A percentile compares a stretch with the other conserved stretches of the same genome.
phyloP scores from a whole-genome alignment of 2,113 vertebrate species.

The Argyrosomus japonicus region DNA sequence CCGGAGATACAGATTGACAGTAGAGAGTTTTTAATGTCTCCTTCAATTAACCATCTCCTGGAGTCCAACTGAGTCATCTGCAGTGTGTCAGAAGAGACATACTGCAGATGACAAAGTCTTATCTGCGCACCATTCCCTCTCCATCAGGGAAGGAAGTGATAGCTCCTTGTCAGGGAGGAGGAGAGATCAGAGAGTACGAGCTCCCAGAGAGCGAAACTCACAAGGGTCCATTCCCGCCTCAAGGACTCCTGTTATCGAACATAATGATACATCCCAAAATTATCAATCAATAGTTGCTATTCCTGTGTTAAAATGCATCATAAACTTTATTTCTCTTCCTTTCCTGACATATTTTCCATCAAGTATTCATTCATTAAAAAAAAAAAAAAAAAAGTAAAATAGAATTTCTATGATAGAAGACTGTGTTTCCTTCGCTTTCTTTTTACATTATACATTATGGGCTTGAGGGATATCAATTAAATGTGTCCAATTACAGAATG shows the following conservation, averaged over 20 bases:
- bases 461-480: slow-evolving; percentile 83
- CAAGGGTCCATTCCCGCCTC: slow-evolving; percentile 73
- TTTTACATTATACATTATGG: slow-evolving; percentile 73
- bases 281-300: slow-evolving; percentile 70
- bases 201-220: slow-evolving; percentile 70
- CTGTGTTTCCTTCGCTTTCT: slow-evolving; percentile 49
- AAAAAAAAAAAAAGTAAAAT: slow-evolving; percentile 41
- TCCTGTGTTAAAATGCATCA: slow-evolving; percentile 46
- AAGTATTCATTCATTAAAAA: slow-evolving; percentile 59
- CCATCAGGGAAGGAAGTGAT: slow-evolving; percentile 75
- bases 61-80: slow-evolving; percentile 73
- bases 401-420: slow-evolving; percentile 47
- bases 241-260: slow-evolving; percentile 72
- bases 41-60: slow-evolving; percentile 77
- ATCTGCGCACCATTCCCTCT: slow-evolving; percentile 61
- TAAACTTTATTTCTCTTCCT: slow-evolving; percentile 56
- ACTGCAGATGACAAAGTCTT: slow-evolving; percentile 65
- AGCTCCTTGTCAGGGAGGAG: slow-evolving; percentile 79
- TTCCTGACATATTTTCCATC: slow-evolving; percentile 62
- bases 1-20: slow-evolving; percentile 61
- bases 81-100: slow-evolving; percentile 68
- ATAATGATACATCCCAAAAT: slow-evolving; percentile 62
- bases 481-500: slow-evolving; percentile 81
- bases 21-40: slow-evolving; percentile 68
- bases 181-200: slow-evolving; percentile 78